Base-by-base conservation (phyloP, 2,113 vertebrate genomes). In the Ciconia stormi region DNA sequence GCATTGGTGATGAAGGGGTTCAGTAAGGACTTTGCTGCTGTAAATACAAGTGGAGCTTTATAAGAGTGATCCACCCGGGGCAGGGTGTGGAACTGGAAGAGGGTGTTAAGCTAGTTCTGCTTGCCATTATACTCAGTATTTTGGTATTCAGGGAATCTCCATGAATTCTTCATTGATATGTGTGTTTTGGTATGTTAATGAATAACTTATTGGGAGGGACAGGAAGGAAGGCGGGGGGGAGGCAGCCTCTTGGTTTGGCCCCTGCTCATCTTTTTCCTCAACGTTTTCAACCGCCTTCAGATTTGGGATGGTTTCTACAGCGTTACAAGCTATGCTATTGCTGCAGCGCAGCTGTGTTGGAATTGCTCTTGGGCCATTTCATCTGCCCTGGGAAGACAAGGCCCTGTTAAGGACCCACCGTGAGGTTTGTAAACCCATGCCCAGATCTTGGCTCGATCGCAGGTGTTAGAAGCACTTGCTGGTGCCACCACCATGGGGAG, bases 91-190 rank as follows among this genome's bases (percentile, higher is more conserved):
- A 73, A 44, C 73, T 93, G 94, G 89, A 93, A 82, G 87, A 90
- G 79, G 72, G 91, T 93, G 93, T 90, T 90, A 69, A 89, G 83
- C 66, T 69, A 65, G 27, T 66, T 89, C 67, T 86, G 77, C 80
- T 96, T 94, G 82, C 83, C 82, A 53, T 86, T 92, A 89, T 89
- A 79, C 85, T 97, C 91, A 96, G 70, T 53, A 71, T 97, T 97
- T 87, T 95, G 94, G 95, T 93, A 97, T 97, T 95, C 86, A 89
- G 91, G 77, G 95, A 97, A 97, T 97, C 91, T 97, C 91, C 50
- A 69, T 38, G 91, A 97, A 97, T 96, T 97, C 76, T 66, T 96
- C 91, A 83, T 95, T 87, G 89, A 92, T 92, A 84, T 53, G 70
- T 81, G 69, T 90, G 47, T 94, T 95, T 95, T 92, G 94, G 91